phyloP scores from a whole-genome alignment of 2,888 invertebrate genomes.

The Chrysotoxum bicinctum region DNA sequence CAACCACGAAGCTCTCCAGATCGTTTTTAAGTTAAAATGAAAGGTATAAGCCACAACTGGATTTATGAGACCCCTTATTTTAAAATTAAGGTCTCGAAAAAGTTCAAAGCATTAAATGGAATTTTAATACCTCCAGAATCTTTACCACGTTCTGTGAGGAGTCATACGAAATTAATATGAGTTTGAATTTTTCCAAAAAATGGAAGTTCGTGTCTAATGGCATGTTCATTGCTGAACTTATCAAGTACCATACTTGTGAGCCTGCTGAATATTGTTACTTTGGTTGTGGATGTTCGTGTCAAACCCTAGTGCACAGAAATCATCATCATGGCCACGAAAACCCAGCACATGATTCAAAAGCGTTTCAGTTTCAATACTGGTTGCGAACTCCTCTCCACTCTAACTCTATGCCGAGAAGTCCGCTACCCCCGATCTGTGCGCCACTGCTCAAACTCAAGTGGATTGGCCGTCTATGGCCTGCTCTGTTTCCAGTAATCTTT shows the following conservation, averaged over 20 bases:
- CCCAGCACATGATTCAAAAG: constrained; percentile 99
- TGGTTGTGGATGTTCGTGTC: constrained; percentile 98
- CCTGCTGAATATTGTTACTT: constrained; percentile 99
- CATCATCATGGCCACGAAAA: constrained; percentile 99
- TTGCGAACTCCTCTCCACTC: no score
- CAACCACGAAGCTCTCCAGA: no score
- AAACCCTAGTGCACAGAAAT: constrained; percentile 98
- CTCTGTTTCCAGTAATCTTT: constrained; percentile 99
- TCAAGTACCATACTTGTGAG: constrained; percentile 99
- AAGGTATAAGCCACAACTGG: no score
- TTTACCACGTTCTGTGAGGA: constrained; percentile 81
- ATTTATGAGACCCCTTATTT: no score
- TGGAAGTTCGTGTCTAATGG: constrained; percentile 97
- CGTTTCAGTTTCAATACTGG: constrained; percentile 97
- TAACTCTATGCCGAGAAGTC: constrained; percentile 99
- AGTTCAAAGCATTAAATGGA: constrained; percentile 33
- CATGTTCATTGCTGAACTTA: constrained; percentile 99
- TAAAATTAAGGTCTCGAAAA: no score
- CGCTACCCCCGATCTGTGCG: constrained; percentile 98
- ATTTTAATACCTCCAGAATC: constrained; percentile 76
- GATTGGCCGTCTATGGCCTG: constrained; percentile 95
- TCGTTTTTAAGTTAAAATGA: no score
- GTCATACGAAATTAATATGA: constrained; percentile 80
- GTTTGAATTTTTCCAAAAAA: constrained; percentile 82
- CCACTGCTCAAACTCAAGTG: constrained; percentile 99